Conservation (phyloP, 2,113 vertebrate species). For the Datnioides undecimradiatus region DNA sequence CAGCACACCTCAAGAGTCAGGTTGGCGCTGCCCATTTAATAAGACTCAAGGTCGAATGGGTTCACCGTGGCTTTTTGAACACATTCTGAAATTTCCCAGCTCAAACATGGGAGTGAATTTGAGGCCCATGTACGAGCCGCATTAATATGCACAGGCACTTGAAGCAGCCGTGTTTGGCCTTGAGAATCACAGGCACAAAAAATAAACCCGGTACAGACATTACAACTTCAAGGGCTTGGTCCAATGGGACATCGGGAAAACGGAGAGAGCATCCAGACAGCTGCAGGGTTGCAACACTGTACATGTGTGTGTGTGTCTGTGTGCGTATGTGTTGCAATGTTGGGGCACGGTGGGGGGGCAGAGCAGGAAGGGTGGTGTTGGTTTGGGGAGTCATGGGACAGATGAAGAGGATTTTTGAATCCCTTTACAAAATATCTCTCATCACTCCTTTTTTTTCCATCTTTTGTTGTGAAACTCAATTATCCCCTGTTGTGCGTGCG, state of each 20-base stretch:
- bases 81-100: not conserved
- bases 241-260: slow-evolving; percentile 14
- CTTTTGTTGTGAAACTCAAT: not conserved
- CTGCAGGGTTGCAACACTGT: slow-evolving; percentile 29
- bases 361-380: not conserved
- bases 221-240: not conserved
- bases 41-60: not conserved
- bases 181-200: slow-evolving; percentile 7
- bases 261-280: slow-evolving; percentile 30
- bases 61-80: not conserved
- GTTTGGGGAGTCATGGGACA: not conserved
- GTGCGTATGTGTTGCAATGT: not conserved
- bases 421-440: not conserved
- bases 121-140: not conserved
- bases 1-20: too few species aligned
- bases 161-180: not conserved
- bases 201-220: not conserved
- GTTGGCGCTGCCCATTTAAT: not conserved
- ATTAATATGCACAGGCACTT: not conserved
- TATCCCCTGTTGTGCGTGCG: not conserved
- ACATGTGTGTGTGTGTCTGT: not conserved
- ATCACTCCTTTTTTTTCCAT: not conserved
- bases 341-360: not conserved
- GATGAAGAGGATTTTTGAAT: not conserved
- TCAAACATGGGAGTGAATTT: not conserved